phyloP scores from a whole-genome alignment of 1,140 invertebrate genomes.

The Cheumatopsyche charites region DNA sequence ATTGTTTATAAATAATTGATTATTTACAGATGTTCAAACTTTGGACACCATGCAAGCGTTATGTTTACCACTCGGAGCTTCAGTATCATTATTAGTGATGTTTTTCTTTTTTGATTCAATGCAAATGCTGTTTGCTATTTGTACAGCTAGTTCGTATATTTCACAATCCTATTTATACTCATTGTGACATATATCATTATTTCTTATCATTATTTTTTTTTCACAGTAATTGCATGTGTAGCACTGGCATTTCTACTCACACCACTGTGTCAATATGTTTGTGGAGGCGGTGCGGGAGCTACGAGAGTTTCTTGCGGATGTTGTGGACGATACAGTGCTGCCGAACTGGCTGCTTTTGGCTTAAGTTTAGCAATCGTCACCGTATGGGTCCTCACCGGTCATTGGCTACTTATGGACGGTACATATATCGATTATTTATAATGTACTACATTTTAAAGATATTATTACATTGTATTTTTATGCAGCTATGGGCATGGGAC shows the following conservation, averaged over 20 bases:
- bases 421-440: conserved; percentile 40
- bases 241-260: conserved; percentile 93
- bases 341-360: conserved; percentile 92
- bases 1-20: background rate
- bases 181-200: too few species aligned
- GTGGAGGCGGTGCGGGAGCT: conserved; percentile 78
- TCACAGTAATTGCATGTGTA: conserved; percentile 94
- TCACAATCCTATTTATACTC: background rate
- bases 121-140: conserved; percentile 97
- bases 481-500: conserved; percentile 90
- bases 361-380: conserved; percentile 92
- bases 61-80: conserved; percentile 94
- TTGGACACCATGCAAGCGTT: conserved; percentile 96
- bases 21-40: conserved; percentile 81
- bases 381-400: conserved; percentile 95
- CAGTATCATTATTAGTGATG: conserved; percentile 94
- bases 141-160: conserved; percentile 86
- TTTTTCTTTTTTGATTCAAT: conserved; percentile 99
- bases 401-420: conserved; percentile 98
- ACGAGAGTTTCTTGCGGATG: conserved; percentile 92
- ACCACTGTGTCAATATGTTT: conserved; percentile 95
- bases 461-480: background rate
- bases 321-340: conserved; percentile 90
- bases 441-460: background rate
- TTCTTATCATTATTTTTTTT: too few species aligned